These are phyloP conservation scores for Coregonus sp. DNA, from an alignment of 2,797 vertebrate genomes.

Conservation along the genomic window DNA sequence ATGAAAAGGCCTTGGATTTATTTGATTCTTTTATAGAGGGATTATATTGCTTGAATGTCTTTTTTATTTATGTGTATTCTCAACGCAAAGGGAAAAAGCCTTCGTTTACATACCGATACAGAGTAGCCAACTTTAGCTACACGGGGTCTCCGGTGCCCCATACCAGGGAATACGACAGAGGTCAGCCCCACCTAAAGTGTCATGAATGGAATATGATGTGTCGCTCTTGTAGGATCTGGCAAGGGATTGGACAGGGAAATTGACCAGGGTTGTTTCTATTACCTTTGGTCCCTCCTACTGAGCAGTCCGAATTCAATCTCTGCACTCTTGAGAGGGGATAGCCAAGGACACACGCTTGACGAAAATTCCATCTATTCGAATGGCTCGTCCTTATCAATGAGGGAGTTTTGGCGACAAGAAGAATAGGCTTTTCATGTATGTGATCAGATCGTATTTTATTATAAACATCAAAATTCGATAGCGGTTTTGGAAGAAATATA, in stretches of 20 bases:
- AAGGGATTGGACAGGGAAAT: conserved; percentile 60
- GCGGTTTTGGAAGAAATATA: not conserved
- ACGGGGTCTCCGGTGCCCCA: conserved; percentile 77
- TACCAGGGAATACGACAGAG: conserved; percentile 71
- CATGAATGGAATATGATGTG: conserved; percentile 42
- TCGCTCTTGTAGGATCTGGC: conserved; percentile 55
- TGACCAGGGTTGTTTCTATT: conserved; percentile 51
- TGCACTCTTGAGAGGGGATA: conserved; percentile 30
- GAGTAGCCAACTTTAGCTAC: conserved; percentile 64
- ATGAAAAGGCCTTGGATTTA: conserved; percentile 63
- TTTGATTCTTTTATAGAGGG: conserved; percentile 38
- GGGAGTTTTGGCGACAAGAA: too few species aligned
- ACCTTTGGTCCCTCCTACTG: conserved; percentile 48
- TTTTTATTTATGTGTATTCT: conserved; percentile 58
- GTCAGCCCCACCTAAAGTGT: too few species aligned
- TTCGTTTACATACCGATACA: conserved; percentile 42
- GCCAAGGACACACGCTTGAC: conserved; percentile 17
- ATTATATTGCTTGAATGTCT: conserved; percentile 50
- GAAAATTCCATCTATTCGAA: conserved; percentile 5
- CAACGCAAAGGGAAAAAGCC: conserved; percentile 57
- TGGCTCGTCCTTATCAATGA: not conserved
- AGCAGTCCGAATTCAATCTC: conserved; percentile 23
- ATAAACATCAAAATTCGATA: not conserved
- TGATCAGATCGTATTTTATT: not conserved
- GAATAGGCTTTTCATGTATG: not conserved